These are phyloP conservation scores for Aratinga solstitialis DNA, from an alignment of 2,797 vertebrate species.

Conservation along the genomic window DNA sequence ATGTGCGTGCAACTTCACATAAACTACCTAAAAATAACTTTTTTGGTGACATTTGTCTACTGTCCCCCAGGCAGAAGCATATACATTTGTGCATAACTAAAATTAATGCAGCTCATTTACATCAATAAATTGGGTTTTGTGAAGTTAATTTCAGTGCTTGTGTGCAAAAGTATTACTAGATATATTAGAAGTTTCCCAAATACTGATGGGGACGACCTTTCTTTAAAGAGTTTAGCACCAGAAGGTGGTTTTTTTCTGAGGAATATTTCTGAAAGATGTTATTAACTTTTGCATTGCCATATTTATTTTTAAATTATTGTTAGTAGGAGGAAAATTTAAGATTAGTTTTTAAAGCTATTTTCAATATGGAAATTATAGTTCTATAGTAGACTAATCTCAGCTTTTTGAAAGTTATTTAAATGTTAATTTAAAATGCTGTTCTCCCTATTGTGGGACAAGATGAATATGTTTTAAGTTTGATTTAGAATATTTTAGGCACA, in stretches of 20 bases:
- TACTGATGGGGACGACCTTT: background rate
- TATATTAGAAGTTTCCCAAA: background rate
- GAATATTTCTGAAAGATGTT: background rate
- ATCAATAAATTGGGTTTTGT: background rate
- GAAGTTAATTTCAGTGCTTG: background rate
- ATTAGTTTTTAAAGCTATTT: background rate
- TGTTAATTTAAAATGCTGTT: background rate
- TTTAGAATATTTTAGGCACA: background rate
- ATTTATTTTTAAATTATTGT: background rate
- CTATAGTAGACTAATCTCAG: background rate
- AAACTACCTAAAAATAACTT: background rate
- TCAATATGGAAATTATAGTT: background rate
- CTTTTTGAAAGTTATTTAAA: background rate
- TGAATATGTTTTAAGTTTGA: background rate
- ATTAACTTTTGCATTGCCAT: background rate
- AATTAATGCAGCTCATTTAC: background rate
- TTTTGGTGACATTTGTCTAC: background rate
- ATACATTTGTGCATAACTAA: background rate
- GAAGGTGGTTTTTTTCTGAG: background rate
- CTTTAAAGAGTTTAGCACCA: background rate
- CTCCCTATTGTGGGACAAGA: background rate
- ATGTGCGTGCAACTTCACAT: background rate
- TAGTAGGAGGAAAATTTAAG: background rate
- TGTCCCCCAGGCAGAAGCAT: background rate
- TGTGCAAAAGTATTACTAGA: background rate